A percentile compares a stretch with the other conserved stretches of the same genome.
These are phyloP conservation scores for Melierax canorus DNA, from an alignment of 2,113 vertebrate species.

Conservation along the genomic window DNA sequence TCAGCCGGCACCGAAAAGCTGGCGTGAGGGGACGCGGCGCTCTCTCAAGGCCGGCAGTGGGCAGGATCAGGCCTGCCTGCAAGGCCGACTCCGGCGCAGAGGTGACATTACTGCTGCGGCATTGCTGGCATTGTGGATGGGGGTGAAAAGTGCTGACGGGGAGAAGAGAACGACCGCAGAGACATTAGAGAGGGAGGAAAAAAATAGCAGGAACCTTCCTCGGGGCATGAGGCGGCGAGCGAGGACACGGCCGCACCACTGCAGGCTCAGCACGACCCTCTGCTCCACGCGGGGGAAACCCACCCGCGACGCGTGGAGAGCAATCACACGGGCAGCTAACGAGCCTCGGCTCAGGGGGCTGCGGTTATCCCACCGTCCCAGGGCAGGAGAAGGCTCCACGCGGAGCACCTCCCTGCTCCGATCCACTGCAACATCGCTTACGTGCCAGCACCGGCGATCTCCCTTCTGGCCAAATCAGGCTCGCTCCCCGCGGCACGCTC, in stretches of 20 bases:
- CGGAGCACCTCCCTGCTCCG: neutral
- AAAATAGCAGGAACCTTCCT: neutral
- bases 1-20: too few species aligned
- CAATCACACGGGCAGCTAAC: neutral
- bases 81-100: neutral
- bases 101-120: neutral
- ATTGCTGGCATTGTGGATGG: neutral
- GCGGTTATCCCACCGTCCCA: too few species aligned
- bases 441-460: rapidly evolving
- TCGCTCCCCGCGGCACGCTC: neutral
- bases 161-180: neutral
- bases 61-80: neutral
- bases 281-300: neutral
- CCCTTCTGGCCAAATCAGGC: neutral
- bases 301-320: too few species aligned
- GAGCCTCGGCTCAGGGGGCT: neutral
- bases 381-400: neutral
- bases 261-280: too few species aligned
- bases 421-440: rapidly evolving
- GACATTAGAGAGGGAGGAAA: neutral
- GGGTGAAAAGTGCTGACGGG: neutral
- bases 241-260: rapidly evolving
- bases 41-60: neutral
- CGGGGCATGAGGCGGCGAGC: neutral
- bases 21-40: neutral